These are phyloP conservation scores for Forpus xanthops DNA, from an alignment of 2,797 vertebrate genomes.

Conservation along the genomic window DNA sequence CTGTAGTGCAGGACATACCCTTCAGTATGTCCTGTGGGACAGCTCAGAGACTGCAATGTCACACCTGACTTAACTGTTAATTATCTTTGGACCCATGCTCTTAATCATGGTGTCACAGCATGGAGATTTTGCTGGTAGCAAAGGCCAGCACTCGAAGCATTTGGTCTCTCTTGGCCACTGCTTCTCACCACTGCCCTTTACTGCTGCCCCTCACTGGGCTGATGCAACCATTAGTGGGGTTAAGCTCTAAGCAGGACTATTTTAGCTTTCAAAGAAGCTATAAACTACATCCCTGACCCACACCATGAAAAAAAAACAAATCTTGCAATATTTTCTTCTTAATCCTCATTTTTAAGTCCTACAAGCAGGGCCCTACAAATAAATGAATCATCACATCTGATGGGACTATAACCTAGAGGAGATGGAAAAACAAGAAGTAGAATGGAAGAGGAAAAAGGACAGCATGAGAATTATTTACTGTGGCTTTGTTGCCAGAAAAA, in stretches of 20 bases:
- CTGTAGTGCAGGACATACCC: background rate
- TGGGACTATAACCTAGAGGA: background rate
- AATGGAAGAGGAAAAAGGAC: background rate
- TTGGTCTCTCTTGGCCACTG: background rate
- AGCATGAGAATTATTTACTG: background rate
- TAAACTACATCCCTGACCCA: background rate
- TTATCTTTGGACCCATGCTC: background rate
- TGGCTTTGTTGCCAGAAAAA: background rate
- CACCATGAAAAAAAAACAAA: background rate
- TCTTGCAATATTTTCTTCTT: background rate
- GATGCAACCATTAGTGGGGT: background rate
- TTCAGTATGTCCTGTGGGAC: background rate
- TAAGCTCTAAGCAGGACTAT: background rate
- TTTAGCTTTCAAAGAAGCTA: background rate
- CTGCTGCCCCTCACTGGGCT: background rate
- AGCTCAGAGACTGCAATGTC: background rate
- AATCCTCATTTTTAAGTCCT: background rate
- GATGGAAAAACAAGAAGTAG: background rate
- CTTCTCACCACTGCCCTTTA: background rate
- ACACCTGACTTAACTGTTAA: background rate
- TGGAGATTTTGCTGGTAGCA: background rate
- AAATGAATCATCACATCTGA: background rate
- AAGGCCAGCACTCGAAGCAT: background rate
- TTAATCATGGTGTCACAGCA: background rate
- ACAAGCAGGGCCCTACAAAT: background rate